phyloP scores from a whole-genome alignment of 1,140 invertebrate genomes.

The Coelopa frigida region DNA sequence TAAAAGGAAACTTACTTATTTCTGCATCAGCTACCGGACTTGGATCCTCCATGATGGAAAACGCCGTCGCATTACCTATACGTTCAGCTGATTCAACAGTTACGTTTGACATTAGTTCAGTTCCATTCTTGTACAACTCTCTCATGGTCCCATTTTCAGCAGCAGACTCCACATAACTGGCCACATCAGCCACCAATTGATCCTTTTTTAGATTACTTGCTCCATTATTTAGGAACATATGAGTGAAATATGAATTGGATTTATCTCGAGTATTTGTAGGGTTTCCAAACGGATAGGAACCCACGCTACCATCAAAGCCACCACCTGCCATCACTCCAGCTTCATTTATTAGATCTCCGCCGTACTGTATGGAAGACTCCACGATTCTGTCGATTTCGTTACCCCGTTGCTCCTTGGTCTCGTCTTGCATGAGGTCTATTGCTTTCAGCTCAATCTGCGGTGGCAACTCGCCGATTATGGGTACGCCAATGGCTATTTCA shows the following conservation, averaged over 20 bases:
- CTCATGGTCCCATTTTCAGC: slow-evolving; percentile 12
- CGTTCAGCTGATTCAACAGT: no score
- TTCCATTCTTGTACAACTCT: neutral
- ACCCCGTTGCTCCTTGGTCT: slow-evolving; percentile 16
- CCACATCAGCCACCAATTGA: slow-evolving; percentile 27
- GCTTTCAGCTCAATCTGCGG: slow-evolving; percentile 43
- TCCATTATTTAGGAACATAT: slow-evolving; percentile 15
- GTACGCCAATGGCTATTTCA: slow-evolving; percentile 41
- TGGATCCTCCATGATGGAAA: slow-evolving; percentile 23
- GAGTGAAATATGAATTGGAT: slow-evolving; percentile 6
- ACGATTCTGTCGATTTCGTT: slow-evolving; percentile 10
- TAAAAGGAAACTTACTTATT: slow-evolving; percentile 10
- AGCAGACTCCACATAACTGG: neutral
- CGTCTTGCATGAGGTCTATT: slow-evolving; percentile 42
- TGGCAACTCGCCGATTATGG: slow-evolving; percentile 41
- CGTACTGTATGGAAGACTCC: slow-evolving; percentile 40
- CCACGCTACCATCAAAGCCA: slow-evolving; percentile 38
- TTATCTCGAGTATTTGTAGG: no score
- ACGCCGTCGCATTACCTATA: slow-evolving; percentile 19
- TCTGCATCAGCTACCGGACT: slow-evolving; percentile 7
- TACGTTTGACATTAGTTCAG: neutral
- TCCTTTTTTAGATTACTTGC: slow-evolving; percentile 35
- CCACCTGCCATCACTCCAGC: slow-evolving; percentile 21
- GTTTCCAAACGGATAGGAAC: slow-evolving; percentile 38
- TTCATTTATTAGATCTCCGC: slow-evolving; percentile 39